Evolutionary conservation across 2,113 vertebrate genomes (phyloP).

Genomic region (Oenanthe melanoleuca): DNA sequence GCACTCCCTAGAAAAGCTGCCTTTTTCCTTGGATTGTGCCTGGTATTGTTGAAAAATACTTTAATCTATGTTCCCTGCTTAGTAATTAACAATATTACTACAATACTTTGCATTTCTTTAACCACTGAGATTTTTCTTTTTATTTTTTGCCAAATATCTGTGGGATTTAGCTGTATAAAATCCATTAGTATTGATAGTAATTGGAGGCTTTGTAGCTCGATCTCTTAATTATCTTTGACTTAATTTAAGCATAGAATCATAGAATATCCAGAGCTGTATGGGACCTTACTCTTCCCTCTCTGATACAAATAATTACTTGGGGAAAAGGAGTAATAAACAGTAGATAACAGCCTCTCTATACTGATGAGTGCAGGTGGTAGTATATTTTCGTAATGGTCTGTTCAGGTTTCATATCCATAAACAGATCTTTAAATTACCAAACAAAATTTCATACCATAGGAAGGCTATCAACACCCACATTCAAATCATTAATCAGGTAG

Average conservation of each 20-base stretch:
- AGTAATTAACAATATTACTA: neutral
- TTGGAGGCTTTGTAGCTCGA: neutral
- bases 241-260: neutral
- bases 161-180: neutral
- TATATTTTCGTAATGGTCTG: neutral
- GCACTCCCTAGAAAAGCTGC: neutral
- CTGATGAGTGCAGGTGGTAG: neutral
- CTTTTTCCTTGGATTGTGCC: neutral
- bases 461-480: neutral
- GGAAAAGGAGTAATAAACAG: neutral
- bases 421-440: neutral
- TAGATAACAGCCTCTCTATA: neutral
- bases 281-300: neutral
- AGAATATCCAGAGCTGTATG: neutral
- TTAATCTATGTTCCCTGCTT: neutral
- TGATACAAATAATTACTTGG: neutral
- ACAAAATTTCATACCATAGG: neutral
- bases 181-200: neutral
- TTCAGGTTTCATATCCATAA: neutral
- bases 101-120: fast-evolving
- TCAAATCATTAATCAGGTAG: neutral
- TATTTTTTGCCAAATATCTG: no score
- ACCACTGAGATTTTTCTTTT: neutral
- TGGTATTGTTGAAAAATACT: neutral
- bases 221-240: neutral